Conservation (phyloP, 2,113 vertebrate genomes). For the Apus apus region DNA sequence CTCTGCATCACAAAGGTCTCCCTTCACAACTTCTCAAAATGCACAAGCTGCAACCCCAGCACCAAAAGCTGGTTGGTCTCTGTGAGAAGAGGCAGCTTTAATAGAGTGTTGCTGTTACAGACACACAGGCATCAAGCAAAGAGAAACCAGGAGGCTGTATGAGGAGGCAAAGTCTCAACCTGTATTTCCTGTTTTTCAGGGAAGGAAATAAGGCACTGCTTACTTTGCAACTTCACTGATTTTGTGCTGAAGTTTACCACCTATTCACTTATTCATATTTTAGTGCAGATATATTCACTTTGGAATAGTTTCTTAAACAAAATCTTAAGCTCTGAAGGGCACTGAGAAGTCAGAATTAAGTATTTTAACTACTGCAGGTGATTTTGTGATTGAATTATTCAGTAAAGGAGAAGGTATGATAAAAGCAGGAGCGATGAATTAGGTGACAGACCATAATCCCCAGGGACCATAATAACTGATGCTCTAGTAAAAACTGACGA, state of each 20-base stretch:
- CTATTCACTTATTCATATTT: background rate
- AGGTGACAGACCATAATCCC: background rate
- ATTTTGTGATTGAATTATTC: background rate
- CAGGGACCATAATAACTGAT: background rate
- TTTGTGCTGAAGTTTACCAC: background rate
- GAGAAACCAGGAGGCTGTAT: background rate
- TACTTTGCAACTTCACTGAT: background rate
- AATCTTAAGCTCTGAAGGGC: background rate
- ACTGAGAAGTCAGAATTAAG: background rate
- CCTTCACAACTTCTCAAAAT: background rate
- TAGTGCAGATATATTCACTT: background rate
- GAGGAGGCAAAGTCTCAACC: slow-evolving; percentile 25
- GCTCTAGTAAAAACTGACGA: background rate
- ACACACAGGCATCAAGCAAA: background rate
- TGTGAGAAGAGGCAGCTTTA: rapidly evolving
- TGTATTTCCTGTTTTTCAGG: slow-evolving; percentile 56
- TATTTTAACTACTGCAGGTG: background rate
- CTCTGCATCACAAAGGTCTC: background rate
- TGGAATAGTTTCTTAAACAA: background rate
- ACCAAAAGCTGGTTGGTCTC: background rate
- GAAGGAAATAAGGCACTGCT: slow-evolving; percentile 15
- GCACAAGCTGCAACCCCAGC: background rate
- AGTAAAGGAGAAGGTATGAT: background rate
- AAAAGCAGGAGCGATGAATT: background rate
- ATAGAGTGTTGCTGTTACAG: background rate